phyloP scores from a whole-genome alignment of 1,140 invertebrate genomes.

The Trichoplusia ni region DNA sequence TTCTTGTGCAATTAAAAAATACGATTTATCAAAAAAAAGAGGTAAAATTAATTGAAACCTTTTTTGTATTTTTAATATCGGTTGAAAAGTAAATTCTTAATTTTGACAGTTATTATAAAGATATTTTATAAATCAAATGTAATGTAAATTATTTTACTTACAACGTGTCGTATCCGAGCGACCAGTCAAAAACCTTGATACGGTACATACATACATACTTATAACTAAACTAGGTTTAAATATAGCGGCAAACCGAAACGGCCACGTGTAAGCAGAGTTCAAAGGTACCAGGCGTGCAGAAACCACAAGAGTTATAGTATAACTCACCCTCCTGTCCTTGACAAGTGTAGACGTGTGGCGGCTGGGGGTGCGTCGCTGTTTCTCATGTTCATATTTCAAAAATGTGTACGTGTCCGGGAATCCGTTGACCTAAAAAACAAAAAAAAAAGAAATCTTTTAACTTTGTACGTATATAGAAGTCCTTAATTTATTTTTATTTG shows the following conservation, averaged over 20 bases:
- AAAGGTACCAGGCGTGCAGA: conserved; percentile 58
- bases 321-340: conserved; percentile 77
- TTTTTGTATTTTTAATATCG: no score
- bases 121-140: no score
- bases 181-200: conserved; percentile 11
- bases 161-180: no score
- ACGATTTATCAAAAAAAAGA: no score
- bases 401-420: conserved; percentile 82
- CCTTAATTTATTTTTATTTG: background rate
- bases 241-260: conserved; percentile 28
- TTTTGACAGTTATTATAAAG: no score
- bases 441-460: conserved; percentile 47
- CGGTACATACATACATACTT: no score
- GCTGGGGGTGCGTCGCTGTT: conserved; percentile 59
- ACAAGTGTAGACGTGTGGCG: conserved; percentile 55
- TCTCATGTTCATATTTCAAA: conserved; percentile 77
- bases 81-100: no score
- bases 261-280: conserved; percentile 59
- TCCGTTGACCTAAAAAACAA: conserved; percentile 69
- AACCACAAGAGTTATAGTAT: background rate
- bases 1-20: no score
- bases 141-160: no score
- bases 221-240: background rate
- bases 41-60: no score
- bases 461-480: background rate